Conservation (phyloP, 2,888 invertebrate genomes). For the Thereva unica region DNA sequence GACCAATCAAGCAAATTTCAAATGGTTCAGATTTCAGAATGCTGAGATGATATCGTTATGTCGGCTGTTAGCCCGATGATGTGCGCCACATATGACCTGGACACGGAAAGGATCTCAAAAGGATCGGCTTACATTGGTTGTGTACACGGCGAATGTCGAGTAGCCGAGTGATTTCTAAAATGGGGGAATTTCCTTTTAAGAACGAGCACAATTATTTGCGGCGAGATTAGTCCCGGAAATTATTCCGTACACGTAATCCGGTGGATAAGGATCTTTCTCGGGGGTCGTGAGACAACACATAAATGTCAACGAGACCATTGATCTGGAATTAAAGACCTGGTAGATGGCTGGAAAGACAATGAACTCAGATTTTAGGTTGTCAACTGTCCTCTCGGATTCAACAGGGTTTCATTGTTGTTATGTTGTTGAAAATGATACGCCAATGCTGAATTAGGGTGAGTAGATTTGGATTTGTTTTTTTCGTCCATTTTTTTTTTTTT, state of each 20-base stretch:
- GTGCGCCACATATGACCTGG: conserved; percentile 10
- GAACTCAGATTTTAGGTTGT: neutral
- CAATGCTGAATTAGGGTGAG: too few species aligned
- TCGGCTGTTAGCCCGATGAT: conserved; percentile 7
- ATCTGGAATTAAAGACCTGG: conserved; percentile 19
- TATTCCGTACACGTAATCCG: conserved; percentile 22
- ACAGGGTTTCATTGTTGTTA: too few species aligned
- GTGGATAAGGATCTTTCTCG: conserved; percentile 10
- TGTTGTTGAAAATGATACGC: too few species aligned
- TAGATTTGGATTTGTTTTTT: too few species aligned
- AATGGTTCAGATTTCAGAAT: conserved; percentile 23
- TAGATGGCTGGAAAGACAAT: conserved; percentile 13
- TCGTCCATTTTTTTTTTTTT: too few species aligned
- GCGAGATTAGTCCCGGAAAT: conserved; percentile 16
- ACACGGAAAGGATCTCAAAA: neutral
- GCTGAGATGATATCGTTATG: conserved; percentile 15
- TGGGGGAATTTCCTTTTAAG: conserved; percentile 7
- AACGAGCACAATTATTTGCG: conserved; percentile 20
- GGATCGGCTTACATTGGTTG: neutral
- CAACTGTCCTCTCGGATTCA: too few species aligned
- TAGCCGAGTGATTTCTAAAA: too few species aligned
- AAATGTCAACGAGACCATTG: conserved; percentile 19
- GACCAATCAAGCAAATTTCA: conserved; percentile 28
- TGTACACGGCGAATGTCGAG: too few species aligned
- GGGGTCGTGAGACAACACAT: neutral